Base-by-base conservation (phyloP, 2,888 invertebrate genomes). In the Matsumyia berberina region DNA sequence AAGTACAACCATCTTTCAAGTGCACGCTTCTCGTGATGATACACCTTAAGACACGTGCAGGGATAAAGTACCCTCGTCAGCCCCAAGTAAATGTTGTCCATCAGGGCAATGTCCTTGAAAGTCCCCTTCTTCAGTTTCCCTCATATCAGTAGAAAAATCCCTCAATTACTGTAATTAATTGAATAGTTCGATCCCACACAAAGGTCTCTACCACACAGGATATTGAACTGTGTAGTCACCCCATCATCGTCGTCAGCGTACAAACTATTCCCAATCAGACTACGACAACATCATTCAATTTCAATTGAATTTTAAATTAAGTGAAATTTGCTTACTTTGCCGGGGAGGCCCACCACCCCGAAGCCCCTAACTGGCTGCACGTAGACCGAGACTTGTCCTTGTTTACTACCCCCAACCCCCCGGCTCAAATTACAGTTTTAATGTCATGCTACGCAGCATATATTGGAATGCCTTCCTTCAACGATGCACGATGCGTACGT, bases 231-330 rank as follows among this genome's bases (percentile, higher is more conserved):
- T 49, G n/a, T 55, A 33, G 44, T 35, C 37, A 35, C 55, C 53
- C n/a, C 15, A 31, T 33, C 55, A 55, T 39, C 44, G 24, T 46
- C 19, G 17, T n/a, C 9, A 15, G 11, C 29, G 15, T 24, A 7
- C 19, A 53, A 46, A 69, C 58, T 80, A 78, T 74, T 69, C 69
- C 55, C 74, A 74, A 83, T 79, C 79, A 74, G 79, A 79, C 80
- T 79, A 70, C 70, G 79, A 73, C 79, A 85, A 85, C 80, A 85
- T 85, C 85, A 76, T 76, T 85, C 74, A 80, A 67, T 80, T 62
- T 53, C 86, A 86, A 86, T 76, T 77, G 86, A 86, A 86, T 81
- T 73, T 67, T 39, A 77, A 81, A 86, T 86, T 53, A 86, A 66
- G 76, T 72, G 42, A 62, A 86, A 86, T 86, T 77, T 86, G 81